A percentile compares a stretch with the other conserved stretches of the same genome.
Evolutionary conservation across 2,113 vertebrate species (phyloP).

Genomic region (Hemichromis elongatus): DNA sequence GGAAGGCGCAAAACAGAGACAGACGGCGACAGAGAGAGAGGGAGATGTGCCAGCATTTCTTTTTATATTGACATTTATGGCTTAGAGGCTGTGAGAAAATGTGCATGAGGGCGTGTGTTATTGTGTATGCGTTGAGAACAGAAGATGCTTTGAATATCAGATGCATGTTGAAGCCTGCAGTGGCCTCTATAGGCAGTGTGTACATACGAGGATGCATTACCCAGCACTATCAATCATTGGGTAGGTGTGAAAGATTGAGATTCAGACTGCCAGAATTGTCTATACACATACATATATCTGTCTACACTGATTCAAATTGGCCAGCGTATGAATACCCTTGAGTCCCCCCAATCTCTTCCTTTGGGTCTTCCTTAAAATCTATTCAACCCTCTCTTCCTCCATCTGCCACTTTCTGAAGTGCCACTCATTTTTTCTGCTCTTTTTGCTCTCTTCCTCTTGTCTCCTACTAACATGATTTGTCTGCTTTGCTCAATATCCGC

Average conservation of each 20-base stretch:
- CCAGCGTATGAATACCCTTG: background rate
- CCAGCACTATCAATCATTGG: background rate
- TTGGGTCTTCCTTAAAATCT: constrained; percentile 4
- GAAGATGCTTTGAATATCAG: constrained; percentile 40
- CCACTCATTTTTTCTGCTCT: background rate
- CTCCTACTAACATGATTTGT: constrained; percentile 26
- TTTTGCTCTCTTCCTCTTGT: background rate
- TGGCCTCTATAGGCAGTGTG: constrained; percentile 48
- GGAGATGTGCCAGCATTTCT: constrained; percentile 8
- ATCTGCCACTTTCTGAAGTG: constrained; percentile 22
- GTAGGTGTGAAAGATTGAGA: constrained; percentile 6
- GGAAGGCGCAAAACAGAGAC: constrained; percentile 20
- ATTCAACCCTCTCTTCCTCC: constrained; percentile 20
- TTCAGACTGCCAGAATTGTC: background rate
- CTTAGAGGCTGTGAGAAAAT: constrained; percentile 17
- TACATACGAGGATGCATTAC: constrained; percentile 33
- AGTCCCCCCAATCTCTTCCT: background rate
- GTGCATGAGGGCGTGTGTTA: background rate
- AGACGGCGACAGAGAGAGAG: constrained; percentile 7
- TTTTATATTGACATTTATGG: constrained; percentile 36
- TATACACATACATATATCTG: background rate
- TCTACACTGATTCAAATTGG: background rate
- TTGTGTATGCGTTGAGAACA: constrained; percentile 4
- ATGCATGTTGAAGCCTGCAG: constrained; percentile 38
- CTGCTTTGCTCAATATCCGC: constrained; percentile 24